These are phyloP conservation scores for Gracilinanus agilis DNA, from an alignment of 2,113 vertebrate species.

Conservation along the genomic window DNA sequence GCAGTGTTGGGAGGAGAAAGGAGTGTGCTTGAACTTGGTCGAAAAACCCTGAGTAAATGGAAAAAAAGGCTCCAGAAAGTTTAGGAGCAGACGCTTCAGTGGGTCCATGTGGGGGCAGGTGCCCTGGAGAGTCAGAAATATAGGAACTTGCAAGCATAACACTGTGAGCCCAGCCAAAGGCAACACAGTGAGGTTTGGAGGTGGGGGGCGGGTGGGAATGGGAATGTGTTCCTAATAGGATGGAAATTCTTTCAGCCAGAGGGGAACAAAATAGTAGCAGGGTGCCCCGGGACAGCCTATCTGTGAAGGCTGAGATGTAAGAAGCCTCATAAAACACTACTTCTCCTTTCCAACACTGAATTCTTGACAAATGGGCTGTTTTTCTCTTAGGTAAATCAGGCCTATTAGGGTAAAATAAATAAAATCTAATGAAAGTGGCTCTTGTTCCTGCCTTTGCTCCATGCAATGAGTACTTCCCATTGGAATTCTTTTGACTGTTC, in stretches of 20 bases:
- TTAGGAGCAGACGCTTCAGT: not conserved
- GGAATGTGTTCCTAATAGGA: not conserved
- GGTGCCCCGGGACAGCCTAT: conserved; percentile 37
- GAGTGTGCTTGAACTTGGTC: not conserved
- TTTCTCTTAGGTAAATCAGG: conserved; percentile 64
- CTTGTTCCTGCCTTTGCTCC: conserved; percentile 53
- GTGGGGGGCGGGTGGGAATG: not conserved
- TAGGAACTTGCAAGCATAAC: not conserved
- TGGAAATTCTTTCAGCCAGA: not conserved
- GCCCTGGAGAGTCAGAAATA: not conserved
- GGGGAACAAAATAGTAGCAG: not conserved
- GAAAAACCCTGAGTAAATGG: not conserved
- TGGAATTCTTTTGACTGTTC: conserved; percentile 35
- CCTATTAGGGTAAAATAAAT: conserved; percentile 57
- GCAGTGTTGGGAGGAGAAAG: not conserved
- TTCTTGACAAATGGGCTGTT: conserved; percentile 26
- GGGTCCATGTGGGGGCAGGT: not conserved
- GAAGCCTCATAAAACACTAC: conserved; percentile 47
- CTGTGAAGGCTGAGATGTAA: conserved; percentile 52
- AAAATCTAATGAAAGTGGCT: not conserved
- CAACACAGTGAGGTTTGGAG: not conserved
- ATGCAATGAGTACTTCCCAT: conserved; percentile 56
- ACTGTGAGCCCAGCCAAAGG: not conserved
- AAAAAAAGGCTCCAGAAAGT: not conserved
- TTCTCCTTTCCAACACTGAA: conserved; percentile 11